Base-by-base conservation (phyloP, 2,888 invertebrate genomes). In the Poecilobothrus nobilitatus region DNA sequence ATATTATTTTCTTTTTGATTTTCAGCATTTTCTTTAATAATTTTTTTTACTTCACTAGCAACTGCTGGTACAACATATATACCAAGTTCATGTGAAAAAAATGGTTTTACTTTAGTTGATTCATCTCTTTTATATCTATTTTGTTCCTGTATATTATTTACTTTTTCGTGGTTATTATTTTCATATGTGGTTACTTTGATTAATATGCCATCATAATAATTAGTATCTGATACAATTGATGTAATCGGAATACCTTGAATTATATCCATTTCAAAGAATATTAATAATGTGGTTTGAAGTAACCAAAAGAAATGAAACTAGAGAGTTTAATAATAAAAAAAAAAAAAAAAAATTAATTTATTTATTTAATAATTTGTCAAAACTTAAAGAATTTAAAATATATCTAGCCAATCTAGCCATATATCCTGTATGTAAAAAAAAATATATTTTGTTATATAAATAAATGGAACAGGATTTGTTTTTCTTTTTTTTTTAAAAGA, bases 21-120 rank as follows among this genome's bases (percentile, higher is more conserved):
- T 18, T 53, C 53, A 18, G n/a, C n/a, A 53, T 53, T 12, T 18
- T 53, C 53, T 53, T 53, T 15, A 18, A 53, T n/a, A 18, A 53
- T 53, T 53, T 53, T 53, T 12, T 53, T 53, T 6, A 53, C 53
- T 53, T 53, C 53, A 53, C 53, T 53, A 18, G 53, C 53, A 53
- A 53, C 53, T 53, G 53, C 53, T 53, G 53, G 53, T 15, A 53
- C 53, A 53, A 53, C 53, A 53, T 53, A 53, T 53, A 53, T 53
- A 12, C 53, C 53, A 15, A 53, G 53, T 18, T 53, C 53, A 18
- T 53, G 53, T 18, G 53, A 53, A 53, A 53, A 53, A 53, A 53
- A 15, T 53, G 53, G 53, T 53, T 53, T 53, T n/a, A 53, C 53
- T 53, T 53, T 53, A 6, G 53, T 53, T 12, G 9, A 6, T 18